phyloP scores from a whole-genome alignment of 2,113 vertebrate genomes.

The Odobenus rosmarus region DNA sequence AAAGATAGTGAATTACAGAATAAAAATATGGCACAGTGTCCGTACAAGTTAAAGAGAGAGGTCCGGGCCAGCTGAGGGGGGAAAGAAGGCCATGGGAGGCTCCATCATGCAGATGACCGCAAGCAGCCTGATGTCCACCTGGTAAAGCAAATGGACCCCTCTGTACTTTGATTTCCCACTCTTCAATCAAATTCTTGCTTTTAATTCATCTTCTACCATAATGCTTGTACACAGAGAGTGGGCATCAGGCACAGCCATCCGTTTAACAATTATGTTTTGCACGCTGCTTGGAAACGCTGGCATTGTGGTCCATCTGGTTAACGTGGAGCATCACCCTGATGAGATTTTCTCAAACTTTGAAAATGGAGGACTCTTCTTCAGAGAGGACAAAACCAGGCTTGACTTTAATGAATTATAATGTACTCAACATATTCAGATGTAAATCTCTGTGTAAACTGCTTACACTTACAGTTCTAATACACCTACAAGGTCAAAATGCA shows the following conservation, averaged over 20 bases:
- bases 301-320: not conserved
- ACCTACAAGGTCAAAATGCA: not conserved
- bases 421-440: not conserved
- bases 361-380: not conserved
- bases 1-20: not conserved
- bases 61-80: not conserved
- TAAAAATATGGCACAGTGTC: not conserved
- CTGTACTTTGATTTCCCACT: not conserved
- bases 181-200: not conserved
- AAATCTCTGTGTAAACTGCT: not conserved
- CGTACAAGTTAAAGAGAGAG: not conserved
- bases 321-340: not conserved
- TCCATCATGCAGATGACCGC: not conserved
- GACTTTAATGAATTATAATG: not conserved
- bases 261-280: not conserved
- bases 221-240: not conserved
- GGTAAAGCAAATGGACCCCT: not conserved
- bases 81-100: rapidly evolving
- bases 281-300: not conserved
- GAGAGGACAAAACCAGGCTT: not conserved
- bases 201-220: not conserved
- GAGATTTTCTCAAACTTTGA: not conserved
- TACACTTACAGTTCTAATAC: no score
- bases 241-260: not conserved
- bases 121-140: no score